Evolutionary conservation across 2,888 invertebrate genomes (phyloP), one percentile per base, ranked within the genome.

Genomic region (Cremastinae sp.): DNA sequence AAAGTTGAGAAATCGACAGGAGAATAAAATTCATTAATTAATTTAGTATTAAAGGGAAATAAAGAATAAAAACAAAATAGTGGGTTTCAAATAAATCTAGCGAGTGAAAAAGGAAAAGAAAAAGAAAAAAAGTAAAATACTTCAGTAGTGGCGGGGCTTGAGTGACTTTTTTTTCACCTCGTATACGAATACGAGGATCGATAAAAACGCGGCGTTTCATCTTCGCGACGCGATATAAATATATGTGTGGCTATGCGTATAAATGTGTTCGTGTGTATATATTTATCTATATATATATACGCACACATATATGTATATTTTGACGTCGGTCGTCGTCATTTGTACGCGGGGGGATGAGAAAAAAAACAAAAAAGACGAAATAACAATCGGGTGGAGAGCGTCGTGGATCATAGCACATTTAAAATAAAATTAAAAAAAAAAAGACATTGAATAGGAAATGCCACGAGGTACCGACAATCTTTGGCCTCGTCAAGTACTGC

Each of bases 401-500:
- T 28, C 61, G 64, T 58, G 64, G 59, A 62, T 62, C 20, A 54
- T 58, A 68, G 62, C 70, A 66, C 61, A 54, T 34, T 28, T 3
- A 28, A 28, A 28, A 28, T 28, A 28, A 65, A 65, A 75, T 10
- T 58, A 38, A 61, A 12, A 64, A 65, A 49, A 54, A 56, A 74
- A 34, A 43, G 12, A 58, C 68, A 76, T 58, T 47, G 51, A 59
- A 76, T 58, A 72, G 20, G 64, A 38, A 51, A 68, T n/a, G n/a
- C 53, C 62, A 77, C 75, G 80, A 76, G 78, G 77, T 78, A 87
- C 84, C 83, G 89, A 89, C 89, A 89, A 89, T 89, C 89, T 87
- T 85, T 89, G 87, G 87, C 88, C 89, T 90, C 88, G 89, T 88
- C 88, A 87, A 86, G 81, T 85, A 86, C 86, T 87, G 85, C 86